Base-by-base conservation (phyloP, 1,140 invertebrate genomes). In the Lepidurus couesii region DNA sequence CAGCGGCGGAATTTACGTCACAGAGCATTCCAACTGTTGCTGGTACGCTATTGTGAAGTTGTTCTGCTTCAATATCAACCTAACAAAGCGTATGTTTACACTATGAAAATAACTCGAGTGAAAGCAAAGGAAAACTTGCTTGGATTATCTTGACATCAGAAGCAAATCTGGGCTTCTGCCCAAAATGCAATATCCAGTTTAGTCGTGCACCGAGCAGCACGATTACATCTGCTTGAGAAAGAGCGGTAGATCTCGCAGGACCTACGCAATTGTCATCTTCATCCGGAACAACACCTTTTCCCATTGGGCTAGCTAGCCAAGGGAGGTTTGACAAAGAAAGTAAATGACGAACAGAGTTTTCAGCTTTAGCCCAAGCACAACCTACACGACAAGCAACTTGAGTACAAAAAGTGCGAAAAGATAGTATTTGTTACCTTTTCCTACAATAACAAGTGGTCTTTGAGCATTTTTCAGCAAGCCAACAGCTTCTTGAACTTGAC, bases 181-280 rank as follows among this genome's bases (percentile, higher is more conserved):
- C 97, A 87, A 98, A 99, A 86, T 99, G 97, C 45, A 99, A 86
- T 85, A 98, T 98, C 97, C 97, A 98, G 86, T 99, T 99, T 1
- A 98, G 87, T 79, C 96, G 87, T 1, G 96, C 96, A 5, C 97
- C 97, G 21, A 98, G 84, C 16, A 98, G 85, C 3, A 99, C 81
- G 8, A 98, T 89, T 0, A 96, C 91, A 85, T 98, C 97, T 26
- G 95, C 93, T 81, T 95, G 88, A 81, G 92, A 90, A 34, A 98
- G 86, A 13, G 95, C 96, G 43, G 89, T 83, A 0, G 96, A 97
- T 79, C 97, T 88, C 1, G 96, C 95, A 21, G 94, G 89, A 4
- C 91, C 90, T 5, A 98, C 92, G 85, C 93, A 95, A 78, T 90
- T 87, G 1, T 85, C 80, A 81, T 95, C 91, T 16, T 87, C 88